Evolutionary conservation across 2,888 invertebrate genomes (phyloP).

Genomic region (Heliconius charithonia): DNA sequence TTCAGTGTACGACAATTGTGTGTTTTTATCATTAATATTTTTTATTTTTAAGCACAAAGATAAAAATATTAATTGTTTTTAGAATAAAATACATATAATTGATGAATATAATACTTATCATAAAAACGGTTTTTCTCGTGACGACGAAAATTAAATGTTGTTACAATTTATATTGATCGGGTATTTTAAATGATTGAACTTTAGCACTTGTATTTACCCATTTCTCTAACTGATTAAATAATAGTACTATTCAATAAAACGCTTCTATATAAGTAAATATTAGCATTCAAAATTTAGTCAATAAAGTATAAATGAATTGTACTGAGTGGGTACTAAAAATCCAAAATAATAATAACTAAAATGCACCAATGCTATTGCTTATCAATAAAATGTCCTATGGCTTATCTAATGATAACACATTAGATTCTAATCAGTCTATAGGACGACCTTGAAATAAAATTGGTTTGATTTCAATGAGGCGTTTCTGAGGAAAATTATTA

Average conservation of each 20-base stretch:
- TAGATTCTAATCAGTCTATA: neutral
- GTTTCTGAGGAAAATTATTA: neutral
- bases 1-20: too few species aligned
- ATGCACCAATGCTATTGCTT: neutral
- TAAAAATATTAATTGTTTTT: too few species aligned
- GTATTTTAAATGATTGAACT: neutral
- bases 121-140: neutral
- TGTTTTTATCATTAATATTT: too few species aligned
- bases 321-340: too few species aligned
- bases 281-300: too few species aligned
- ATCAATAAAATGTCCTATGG: neutral
- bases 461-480: neutral
- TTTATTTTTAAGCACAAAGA: too few species aligned
- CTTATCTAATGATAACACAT: neutral
- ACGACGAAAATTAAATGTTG: neutral
- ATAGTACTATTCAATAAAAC: too few species aligned
- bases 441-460: neutral
- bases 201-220: neutral
- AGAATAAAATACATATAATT: too few species aligned
- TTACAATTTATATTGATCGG: neutral
- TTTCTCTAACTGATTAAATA: too few species aligned
- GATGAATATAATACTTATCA: too few species aligned
- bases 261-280: too few species aligned
- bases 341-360: neutral
- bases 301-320: too few species aligned